These are phyloP conservation scores for Cervus canadensis DNA, from an alignment of 2,113 vertebrate species.

Conservation along the genomic window DNA sequence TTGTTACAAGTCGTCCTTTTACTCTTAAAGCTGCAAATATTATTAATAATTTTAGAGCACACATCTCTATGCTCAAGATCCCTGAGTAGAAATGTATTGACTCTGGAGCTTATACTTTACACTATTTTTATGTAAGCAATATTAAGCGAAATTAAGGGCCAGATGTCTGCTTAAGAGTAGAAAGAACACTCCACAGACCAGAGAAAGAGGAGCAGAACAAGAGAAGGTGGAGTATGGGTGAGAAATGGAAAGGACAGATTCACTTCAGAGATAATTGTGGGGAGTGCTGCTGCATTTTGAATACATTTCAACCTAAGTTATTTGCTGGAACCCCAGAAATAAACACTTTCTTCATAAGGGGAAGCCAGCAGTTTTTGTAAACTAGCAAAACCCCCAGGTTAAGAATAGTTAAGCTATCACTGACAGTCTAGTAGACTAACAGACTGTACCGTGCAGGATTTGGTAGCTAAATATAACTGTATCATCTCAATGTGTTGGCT, in stretches of 20 bases:
- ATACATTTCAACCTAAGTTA: neutral
- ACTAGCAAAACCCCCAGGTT: neutral
- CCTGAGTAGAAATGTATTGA: neutral
- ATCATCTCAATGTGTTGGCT: neutral
- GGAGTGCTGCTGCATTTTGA: accelerated
- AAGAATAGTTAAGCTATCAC: neutral
- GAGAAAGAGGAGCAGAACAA: neutral
- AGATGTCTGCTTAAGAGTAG: neutral
- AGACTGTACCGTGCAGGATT: neutral
- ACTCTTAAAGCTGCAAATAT: neutral
- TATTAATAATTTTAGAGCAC: neutral
- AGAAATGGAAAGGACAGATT: neutral
- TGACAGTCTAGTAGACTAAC: neutral
- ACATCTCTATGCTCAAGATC: neutral
- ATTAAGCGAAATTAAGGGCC: neutral
- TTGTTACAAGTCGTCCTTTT: neutral
- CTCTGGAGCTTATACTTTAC: neutral
- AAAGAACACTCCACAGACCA: neutral
- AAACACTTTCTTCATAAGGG: neutral
- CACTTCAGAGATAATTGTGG: neutral
- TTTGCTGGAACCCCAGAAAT: neutral
- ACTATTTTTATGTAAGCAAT: neutral
- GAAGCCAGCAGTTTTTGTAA: neutral
- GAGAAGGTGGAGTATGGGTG: neutral
- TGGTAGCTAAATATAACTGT: neutral